These are phyloP conservation scores for Caenorhabditis angaria DNA, from an alignment of 2,888 invertebrate species.

Conservation along the genomic window DNA sequence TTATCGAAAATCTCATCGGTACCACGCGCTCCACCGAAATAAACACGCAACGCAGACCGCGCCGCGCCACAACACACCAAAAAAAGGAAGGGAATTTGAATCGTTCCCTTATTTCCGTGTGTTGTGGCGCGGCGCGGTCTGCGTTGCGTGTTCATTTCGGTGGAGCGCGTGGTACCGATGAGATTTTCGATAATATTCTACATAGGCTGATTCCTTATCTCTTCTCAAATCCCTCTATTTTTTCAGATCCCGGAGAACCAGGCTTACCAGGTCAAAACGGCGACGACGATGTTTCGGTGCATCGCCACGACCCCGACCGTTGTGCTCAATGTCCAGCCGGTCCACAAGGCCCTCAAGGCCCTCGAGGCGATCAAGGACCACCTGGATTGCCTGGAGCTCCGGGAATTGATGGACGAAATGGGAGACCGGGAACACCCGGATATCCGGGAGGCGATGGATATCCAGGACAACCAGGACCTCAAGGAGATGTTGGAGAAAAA, in stretches of 20 bases:
- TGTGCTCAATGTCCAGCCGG: slow-evolving; percentile 56
- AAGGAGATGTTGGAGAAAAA: slow-evolving; percentile 34
- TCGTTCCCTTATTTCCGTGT: too few species aligned
- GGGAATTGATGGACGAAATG: slow-evolving; percentile 46
- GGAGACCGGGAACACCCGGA: slow-evolving; percentile 35
- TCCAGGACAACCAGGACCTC: slow-evolving; percentile 43
- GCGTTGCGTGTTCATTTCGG: too few species aligned
- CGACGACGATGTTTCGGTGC: slow-evolving; percentile 30
- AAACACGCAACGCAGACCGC: too few species aligned
- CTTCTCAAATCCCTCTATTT: not conserved
- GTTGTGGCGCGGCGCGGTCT: too few species aligned
- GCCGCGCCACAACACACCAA: too few species aligned
- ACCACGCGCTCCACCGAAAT: too few species aligned
- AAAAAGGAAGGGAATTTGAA: too few species aligned
- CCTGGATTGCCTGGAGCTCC: slow-evolving; percentile 25
- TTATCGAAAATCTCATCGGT: too few species aligned
- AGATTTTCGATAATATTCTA: too few species aligned
- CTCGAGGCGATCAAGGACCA: slow-evolving; percentile 37
- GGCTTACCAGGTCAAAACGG: slow-evolving; percentile 24
- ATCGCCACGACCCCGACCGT: slow-evolving; percentile 35
- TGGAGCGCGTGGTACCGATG: too few species aligned
- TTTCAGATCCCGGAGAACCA: slow-evolving; percentile 35
- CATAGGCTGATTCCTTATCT: too few species aligned
- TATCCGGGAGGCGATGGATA: slow-evolving; percentile 39
- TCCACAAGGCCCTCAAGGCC: slow-evolving; percentile 58